Percentiles rank a stretch among this genome's conserved stretches.
phyloP scores from a whole-genome alignment of 2,113 vertebrate genomes.

The Hippocampus barbouri region DNA sequence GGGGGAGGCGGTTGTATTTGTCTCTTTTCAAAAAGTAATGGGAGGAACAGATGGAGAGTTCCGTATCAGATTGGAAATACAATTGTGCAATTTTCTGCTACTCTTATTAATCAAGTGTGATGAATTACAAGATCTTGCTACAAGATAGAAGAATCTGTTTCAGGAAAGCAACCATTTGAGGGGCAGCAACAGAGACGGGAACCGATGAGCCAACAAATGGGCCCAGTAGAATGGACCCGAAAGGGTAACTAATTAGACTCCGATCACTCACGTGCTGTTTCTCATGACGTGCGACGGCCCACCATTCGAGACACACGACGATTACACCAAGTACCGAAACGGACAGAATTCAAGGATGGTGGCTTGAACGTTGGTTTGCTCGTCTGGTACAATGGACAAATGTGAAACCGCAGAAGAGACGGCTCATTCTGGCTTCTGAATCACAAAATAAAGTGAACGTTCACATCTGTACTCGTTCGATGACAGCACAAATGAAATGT shows the following conservation, averaged over 20 bases:
- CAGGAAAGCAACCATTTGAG: neutral
- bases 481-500: too few species aligned
- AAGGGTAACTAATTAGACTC: neutral
- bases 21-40: neutral
- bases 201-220: constrained; percentile 1
- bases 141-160: constrained; percentile 39
- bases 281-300: neutral
- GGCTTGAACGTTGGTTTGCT: neutral
- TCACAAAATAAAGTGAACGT: too few species aligned
- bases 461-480: too few species aligned
- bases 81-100: neutral
- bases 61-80: neutral
- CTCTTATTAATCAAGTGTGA: constrained; percentile 62
- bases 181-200: neutral
- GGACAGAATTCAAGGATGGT: neutral
- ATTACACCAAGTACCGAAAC: neutral
- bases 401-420: too few species aligned
- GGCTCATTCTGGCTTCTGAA: too few species aligned
- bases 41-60: constrained; percentile 1
- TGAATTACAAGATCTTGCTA: constrained; percentile 68
- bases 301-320: neutral
- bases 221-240: neutral
- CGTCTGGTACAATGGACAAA: neutral
- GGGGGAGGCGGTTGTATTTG: neutral
- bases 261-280: constrained; percentile 4